phyloP scores from a whole-genome alignment of 2,797 vertebrate species.

The Vultur gryphus region DNA sequence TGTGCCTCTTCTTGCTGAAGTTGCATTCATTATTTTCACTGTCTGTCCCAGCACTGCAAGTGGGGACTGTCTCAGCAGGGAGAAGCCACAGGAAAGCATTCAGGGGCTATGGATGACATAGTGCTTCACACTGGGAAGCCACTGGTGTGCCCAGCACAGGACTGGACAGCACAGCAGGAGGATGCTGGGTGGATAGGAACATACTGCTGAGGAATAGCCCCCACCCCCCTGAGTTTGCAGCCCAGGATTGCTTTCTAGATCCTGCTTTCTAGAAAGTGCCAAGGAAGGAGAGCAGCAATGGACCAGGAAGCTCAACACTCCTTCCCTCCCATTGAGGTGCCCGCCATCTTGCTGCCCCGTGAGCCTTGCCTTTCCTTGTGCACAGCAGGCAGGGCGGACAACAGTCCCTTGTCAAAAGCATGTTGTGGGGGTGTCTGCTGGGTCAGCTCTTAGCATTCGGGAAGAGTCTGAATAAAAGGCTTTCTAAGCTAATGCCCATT shows the following conservation, averaged over 20 bases:
- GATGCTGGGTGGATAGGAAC: background rate
- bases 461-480: background rate
- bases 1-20: background rate
- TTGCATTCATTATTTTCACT: background rate
- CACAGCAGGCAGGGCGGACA: background rate
- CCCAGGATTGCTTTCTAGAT: background rate
- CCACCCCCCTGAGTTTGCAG: fast-evolving
- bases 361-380: background rate
- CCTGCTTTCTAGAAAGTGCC: background rate
- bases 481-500: background rate
- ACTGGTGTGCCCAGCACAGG: background rate
- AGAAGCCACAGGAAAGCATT: background rate
- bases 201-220: background rate
- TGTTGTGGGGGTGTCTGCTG: background rate
- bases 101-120: background rate
- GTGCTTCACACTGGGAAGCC: background rate
- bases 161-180: background rate
- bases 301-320: background rate
- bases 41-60: background rate
- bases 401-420: fast-evolving
- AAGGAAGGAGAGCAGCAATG: background rate
- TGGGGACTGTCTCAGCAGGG: background rate
- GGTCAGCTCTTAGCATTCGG: background rate
- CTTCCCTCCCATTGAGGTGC: background rate
- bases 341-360: background rate